Evolutionary conservation across 2,797 vertebrate genomes (phyloP).

Genomic region (Sphenopsis melanotis): DNA sequence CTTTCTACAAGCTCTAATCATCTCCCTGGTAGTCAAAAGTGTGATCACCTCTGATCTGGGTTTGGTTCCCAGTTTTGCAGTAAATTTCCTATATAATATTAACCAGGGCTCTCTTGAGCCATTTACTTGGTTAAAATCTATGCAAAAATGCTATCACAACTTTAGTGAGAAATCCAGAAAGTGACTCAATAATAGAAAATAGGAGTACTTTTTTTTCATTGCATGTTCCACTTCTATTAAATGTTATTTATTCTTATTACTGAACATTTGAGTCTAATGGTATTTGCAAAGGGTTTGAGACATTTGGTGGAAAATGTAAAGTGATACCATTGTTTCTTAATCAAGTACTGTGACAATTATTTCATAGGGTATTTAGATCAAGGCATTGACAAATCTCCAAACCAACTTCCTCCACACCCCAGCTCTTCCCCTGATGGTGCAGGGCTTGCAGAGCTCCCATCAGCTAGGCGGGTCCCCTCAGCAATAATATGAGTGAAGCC

Average conservation of each 20-base stretch:
- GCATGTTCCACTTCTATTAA: not conserved
- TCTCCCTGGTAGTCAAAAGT: not conserved
- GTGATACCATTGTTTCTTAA: not conserved
- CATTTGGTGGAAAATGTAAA: not conserved
- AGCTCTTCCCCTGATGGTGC: not conserved
- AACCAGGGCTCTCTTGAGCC: not conserved
- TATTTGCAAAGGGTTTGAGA: not conserved
- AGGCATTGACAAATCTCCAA: slow-evolving; percentile 14
- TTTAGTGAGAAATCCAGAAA: not conserved
- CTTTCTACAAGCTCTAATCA: not conserved
- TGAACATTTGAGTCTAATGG: not conserved
- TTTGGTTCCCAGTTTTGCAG: not conserved
- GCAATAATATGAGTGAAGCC: not conserved
- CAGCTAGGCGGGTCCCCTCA: not conserved
- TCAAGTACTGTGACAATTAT: not conserved
- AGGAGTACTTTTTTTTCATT: not conserved
- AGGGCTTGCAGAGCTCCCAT: not conserved
- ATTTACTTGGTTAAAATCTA: not conserved
- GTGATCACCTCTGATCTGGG: not conserved
- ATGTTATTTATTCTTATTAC: not conserved
- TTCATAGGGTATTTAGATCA: not conserved
- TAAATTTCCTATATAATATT: not conserved
- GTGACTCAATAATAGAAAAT: not conserved
- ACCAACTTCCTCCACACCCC: slow-evolving; percentile 11
- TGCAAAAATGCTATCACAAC: not conserved